Evolutionary conservation across 2,888 invertebrate species (phyloP).

Genomic region (Scaptodrosophila latifasciaeformis): DNA sequence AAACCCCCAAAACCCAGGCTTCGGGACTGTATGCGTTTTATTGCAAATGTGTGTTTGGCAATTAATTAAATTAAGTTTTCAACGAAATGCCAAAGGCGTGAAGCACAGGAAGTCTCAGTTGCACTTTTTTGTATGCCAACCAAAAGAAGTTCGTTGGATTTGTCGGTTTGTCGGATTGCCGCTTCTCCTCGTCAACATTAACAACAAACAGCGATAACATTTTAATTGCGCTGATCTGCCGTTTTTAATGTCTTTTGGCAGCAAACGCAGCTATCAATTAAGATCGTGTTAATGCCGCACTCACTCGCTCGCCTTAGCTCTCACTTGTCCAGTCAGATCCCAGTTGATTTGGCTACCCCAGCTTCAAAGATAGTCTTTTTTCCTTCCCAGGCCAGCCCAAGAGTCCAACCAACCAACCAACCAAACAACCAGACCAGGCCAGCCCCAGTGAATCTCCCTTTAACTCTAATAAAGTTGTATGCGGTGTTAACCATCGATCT

Average conservation of each 20-base stretch:
- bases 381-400: too few species aligned
- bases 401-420: too few species aligned
- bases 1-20: too few species aligned
- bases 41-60: constrained; percentile 58
- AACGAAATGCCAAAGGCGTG: constrained; percentile 66
- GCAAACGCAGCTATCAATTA: constrained; percentile 51
- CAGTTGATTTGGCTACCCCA: too few species aligned
- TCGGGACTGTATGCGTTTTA: constrained; percentile 29
- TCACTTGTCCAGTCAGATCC: too few species aligned
- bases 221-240: constrained; percentile 62
- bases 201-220: constrained; percentile 65
- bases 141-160: neutral
- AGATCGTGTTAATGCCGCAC: constrained; percentile 50
- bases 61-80: constrained; percentile 69
- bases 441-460: too few species aligned
- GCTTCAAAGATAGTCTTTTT: too few species aligned
- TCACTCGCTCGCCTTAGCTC: neutral
- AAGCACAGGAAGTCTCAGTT: constrained; percentile 52
- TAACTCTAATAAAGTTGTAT: constrained; percentile 61
- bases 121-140: neutral
- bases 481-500: constrained; percentile 42
- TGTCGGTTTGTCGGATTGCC: neutral
- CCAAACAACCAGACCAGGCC: neutral
- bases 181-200: constrained; percentile 43
- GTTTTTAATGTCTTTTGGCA: constrained; percentile 65